These are phyloP conservation scores for Meloidogyne floridensis DNA, from an alignment of 1,140 invertebrate species.

Conservation along the genomic window DNA sequence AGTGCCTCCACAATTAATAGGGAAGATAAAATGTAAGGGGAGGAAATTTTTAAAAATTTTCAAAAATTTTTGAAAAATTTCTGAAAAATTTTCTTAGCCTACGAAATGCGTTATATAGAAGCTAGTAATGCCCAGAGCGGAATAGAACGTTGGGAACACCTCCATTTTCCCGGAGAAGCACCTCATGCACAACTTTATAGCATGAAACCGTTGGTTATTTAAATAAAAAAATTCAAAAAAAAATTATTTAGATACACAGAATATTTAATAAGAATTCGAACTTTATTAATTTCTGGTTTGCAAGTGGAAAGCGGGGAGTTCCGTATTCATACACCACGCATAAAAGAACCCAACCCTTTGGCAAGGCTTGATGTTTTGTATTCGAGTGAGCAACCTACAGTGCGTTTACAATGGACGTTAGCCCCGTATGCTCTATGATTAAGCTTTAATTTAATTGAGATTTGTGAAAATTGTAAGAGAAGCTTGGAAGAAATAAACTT, in stretches of 20 bases:
- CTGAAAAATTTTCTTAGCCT: constrained; percentile 44
- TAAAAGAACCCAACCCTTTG: constrained; percentile 53
- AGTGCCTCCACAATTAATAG: constrained; percentile 50
- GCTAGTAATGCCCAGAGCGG: neutral
- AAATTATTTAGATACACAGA: constrained; percentile 59
- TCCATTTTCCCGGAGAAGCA: constrained; percentile 51
- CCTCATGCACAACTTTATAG: constrained; percentile 41
- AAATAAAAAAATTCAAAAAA: neutral
- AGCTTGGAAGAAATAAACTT: constrained; percentile 6
- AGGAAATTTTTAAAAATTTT: constrained; percentile 32
- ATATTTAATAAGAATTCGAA: constrained; percentile 58
- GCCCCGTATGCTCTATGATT: constrained; percentile 41
- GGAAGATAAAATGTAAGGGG: constrained; percentile 51
- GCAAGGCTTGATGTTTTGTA: constrained; percentile 64
- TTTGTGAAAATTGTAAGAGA: too few species aligned
- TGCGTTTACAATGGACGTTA: constrained; percentile 60
- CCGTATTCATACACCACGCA: constrained; percentile 46
- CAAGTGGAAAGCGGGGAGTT: constrained; percentile 63
- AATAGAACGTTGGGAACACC: constrained; percentile 44
- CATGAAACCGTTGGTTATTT: constrained; percentile 8
- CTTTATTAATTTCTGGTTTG: constrained; percentile 45
- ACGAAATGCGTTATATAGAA: constrained; percentile 32
- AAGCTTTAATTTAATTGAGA: neutral
- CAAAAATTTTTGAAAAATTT: constrained; percentile 54
- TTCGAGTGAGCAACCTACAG: constrained; percentile 59